phyloP scores from a whole-genome alignment of 2,113 vertebrate species.

The Periophthalmus modestus region DNA sequence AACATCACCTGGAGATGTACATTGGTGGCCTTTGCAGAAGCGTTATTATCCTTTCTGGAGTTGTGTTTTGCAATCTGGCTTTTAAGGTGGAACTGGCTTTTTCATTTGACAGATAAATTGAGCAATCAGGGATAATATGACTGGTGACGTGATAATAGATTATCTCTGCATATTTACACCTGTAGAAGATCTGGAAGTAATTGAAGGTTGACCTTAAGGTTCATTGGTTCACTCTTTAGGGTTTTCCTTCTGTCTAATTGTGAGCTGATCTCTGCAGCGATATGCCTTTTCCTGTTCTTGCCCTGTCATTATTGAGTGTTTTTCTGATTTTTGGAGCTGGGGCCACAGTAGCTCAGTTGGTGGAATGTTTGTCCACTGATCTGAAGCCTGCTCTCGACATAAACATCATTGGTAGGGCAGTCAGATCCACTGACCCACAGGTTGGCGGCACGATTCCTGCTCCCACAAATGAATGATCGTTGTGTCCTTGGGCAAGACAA shows the following conservation, averaged over 20 bases:
- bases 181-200: background rate
- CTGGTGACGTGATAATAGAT: background rate
- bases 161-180: background rate
- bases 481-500: too few species aligned
- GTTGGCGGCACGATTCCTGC: too few species aligned
- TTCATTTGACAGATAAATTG: conserved; percentile 2
- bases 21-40: background rate
- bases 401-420: too few species aligned
- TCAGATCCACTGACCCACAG: too few species aligned
- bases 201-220: background rate
- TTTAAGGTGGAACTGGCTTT: background rate
- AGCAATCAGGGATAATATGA: background rate
- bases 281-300: too few species aligned
- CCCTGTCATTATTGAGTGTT: background rate
- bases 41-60: background rate
- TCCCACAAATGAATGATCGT: too few species aligned
- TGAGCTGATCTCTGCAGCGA: too few species aligned
- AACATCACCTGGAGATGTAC: conserved; percentile 13
- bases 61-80: background rate
- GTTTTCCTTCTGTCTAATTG: background rate
- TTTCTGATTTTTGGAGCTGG: background rate
- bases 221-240: background rate
- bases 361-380: too few species aligned
- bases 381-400: too few species aligned
- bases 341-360: too few species aligned